Base-by-base conservation (phyloP, 2,797 vertebrate species). In the Lophotriccus pileatus region DNA sequence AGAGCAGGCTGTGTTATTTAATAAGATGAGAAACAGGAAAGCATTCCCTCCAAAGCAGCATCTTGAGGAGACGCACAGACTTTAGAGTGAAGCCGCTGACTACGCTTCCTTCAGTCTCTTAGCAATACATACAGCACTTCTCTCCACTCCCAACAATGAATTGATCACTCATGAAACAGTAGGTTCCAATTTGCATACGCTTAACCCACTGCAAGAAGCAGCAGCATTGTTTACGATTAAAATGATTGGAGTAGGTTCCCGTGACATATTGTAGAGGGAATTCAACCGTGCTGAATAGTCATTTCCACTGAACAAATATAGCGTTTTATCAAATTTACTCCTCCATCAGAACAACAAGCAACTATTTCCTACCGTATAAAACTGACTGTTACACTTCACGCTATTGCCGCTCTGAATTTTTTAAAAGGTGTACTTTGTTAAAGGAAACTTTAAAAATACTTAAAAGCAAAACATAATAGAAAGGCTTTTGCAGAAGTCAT, bases 161-260 rank as follows among this genome's bases (percentile, higher is more conserved):
- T 69, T 96, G 95, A 97, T 81, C 95, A 87, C 96, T 94, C 84
- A 95, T 23, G 93, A 96, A 98, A 96, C 96, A 97, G 93, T 91
- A 81, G 96, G 96, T 63, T 89, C 94, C 59, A 91, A 97, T 97
- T 94, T 97, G 97, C 97, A 98, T 97, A 96, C 95, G n/a, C 96
- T 97, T 97, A 95, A 97, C 96, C 95, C 96, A 95, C 91, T 80
- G 94, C 89, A 97, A 97, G 95, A 85, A 96, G 83, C 80, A 72
- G 94, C 82, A 95, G 96, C 96, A 97, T 96, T 97, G 97, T 97
- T 94, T 94, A 94, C 94, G 41, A 97, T 96, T 96, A 96, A 97
- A 97, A 94, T 94, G 92, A 97, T 90, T 95, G 93, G 92, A 86
- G 86, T 70, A 91, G 63, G 89, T 90, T 96, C 94, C 95, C 94